These are phyloP conservation scores for Parthenolecanium corni DNA, from an alignment of 2,888 invertebrate species.

Conservation along the genomic window DNA sequence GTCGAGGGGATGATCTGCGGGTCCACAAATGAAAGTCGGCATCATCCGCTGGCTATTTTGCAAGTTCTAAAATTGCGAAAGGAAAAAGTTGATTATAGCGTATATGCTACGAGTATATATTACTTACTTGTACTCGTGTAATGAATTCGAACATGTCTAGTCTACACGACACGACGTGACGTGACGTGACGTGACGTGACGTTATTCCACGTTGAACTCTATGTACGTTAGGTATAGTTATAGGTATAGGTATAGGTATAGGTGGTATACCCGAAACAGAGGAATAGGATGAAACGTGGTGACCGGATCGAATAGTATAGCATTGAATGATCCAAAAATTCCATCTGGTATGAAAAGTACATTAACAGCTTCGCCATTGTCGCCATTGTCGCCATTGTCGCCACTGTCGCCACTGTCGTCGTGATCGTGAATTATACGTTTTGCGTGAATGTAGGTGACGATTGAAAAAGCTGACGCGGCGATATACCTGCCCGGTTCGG, in stretches of 20 bases:
- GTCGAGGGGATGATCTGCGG: conserved; percentile 91
- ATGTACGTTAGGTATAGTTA: too few relatives aligned
- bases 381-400: too few relatives aligned
- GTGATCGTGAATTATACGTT: conserved; percentile 45
- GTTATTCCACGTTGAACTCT: too few relatives aligned
- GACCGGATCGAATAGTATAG: conserved; percentile 88
- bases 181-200: too few relatives aligned
- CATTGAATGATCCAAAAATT: conserved; percentile 97
- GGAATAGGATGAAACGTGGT: conserved; percentile 54
- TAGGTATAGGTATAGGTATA: too few relatives aligned
- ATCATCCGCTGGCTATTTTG: too few relatives aligned
- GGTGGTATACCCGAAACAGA: conserved; percentile 44
- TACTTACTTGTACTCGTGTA: too few relatives aligned
- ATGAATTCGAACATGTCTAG: too few relatives aligned
- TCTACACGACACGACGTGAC: too few relatives aligned
- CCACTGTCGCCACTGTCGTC: conserved; percentile 36
- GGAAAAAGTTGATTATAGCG: too few relatives aligned
- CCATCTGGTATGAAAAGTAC: conserved; percentile 99
- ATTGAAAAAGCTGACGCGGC: conserved; percentile 91
- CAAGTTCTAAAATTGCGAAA: too few relatives aligned
- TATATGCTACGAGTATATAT: too few relatives aligned
- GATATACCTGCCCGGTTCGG: conserved; percentile 94
- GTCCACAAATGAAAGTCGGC: conserved; percentile 79
- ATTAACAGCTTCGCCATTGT: conserved; percentile 40
- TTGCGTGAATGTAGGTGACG: conserved; percentile 74